A percentile compares a stretch with the other conserved stretches of the same genome.
Evolutionary conservation across 2,797 vertebrate genomes (phyloP).

Genomic region (Corythornis leucogaster): DNA sequence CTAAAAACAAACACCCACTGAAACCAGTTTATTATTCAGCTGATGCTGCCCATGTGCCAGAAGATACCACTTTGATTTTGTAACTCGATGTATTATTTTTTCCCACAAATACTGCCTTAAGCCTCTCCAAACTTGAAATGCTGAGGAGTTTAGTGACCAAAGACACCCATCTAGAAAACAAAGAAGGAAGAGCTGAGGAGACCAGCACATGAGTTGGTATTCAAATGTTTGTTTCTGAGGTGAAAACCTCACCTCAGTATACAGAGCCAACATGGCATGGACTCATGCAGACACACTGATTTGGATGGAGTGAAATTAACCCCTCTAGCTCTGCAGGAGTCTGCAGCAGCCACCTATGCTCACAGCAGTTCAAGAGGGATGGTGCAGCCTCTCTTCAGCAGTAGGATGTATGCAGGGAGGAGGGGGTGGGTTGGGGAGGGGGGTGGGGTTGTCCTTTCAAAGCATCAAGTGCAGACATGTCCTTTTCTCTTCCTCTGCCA

Average conservation of each 20-base stretch:
- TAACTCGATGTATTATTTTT: not conserved
- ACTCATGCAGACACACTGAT: not conserved
- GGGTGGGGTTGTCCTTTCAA: not conserved
- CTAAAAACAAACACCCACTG: conserved; percentile 76
- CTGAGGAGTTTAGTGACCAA: not conserved
- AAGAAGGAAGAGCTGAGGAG: not conserved
- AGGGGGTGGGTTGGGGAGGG: fast-evolving
- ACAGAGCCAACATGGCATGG: not conserved
- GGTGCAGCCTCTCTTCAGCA: not conserved
- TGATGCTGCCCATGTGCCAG: conserved; percentile 22
- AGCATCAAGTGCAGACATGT: not conserved
- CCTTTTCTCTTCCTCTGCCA: not conserved
- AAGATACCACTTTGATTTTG: conserved; percentile 22
- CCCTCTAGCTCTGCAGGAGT: not conserved
- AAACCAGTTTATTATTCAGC: conserved; percentile 15
- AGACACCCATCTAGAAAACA: not conserved
- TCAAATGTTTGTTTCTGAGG: not conserved
- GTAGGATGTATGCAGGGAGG: not conserved
- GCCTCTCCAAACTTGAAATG: not conserved
- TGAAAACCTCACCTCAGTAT: not conserved
- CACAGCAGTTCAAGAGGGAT: not conserved
- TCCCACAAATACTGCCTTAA: not conserved
- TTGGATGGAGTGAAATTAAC: not conserved
- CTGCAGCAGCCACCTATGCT: fast-evolving
- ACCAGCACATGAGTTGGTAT: not conserved